These are phyloP conservation scores for Salarias fasciatus DNA, from an alignment of 2,797 vertebrate genomes.

Conservation along the genomic window DNA sequence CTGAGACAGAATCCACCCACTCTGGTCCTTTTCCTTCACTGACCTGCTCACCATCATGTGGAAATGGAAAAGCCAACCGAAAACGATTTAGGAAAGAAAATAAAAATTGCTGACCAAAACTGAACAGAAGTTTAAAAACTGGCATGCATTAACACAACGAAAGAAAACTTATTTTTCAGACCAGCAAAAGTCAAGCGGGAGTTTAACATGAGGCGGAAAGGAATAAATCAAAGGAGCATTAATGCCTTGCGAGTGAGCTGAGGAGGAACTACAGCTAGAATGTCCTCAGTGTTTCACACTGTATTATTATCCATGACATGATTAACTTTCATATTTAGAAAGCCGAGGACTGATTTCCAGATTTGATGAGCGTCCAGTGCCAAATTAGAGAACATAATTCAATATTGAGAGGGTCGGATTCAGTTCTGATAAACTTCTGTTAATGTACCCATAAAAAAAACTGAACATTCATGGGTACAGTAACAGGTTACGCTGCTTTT, in stretches of 20 bases:
- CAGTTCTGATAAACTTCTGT: constrained; percentile 5
- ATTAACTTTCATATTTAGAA: background rate
- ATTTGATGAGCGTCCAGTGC: constrained; percentile 33
- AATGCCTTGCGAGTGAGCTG: constrained; percentile 34
- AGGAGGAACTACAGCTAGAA: constrained; percentile 4
- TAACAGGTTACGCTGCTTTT: background rate
- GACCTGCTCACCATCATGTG: constrained; percentile 35
- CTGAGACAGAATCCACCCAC: background rate
- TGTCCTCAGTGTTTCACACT: background rate
- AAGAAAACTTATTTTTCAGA: constrained; percentile 33
- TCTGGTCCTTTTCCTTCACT: constrained; percentile 12
- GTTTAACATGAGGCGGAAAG: constrained; percentile 1
- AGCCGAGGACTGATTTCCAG: constrained; percentile 5
- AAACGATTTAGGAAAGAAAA: constrained; percentile 22
- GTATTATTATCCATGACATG: constrained; percentile 21
- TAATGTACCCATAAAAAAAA: constrained; percentile 5
- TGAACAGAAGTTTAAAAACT: constrained; percentile 62
- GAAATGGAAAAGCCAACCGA: constrained; percentile 55
- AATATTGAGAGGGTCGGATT: background rate
- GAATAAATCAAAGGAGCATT: constrained; percentile 11
- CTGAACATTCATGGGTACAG: too few relatives aligned
- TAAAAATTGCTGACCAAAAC: constrained; percentile 60
- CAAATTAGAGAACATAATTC: constrained; percentile 39
- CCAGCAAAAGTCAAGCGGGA: constrained; percentile 27
- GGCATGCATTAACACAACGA: constrained; percentile 62